Percentiles rank a stretch among this genome's conserved stretches.
These are phyloP conservation scores for Tarsius wallacei DNA, from an alignment of 2,797 vertebrate species.

Conservation along the genomic window DNA sequence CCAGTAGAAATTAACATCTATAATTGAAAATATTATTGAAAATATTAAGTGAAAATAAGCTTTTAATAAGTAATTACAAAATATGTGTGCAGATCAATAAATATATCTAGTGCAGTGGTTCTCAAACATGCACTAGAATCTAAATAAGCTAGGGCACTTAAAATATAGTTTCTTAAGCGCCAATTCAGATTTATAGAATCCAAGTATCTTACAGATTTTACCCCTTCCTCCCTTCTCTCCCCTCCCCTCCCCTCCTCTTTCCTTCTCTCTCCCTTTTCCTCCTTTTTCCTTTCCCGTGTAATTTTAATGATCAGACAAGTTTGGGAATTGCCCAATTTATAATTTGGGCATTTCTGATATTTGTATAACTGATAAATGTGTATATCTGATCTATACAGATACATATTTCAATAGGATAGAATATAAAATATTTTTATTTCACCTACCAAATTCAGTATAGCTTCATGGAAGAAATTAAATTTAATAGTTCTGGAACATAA, in stretches of 20 bases:
- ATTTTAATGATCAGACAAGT: neutral
- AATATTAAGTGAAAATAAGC: neutral
- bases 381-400: neutral
- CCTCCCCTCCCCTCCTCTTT: too few relatives aligned
- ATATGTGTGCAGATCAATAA: neutral
- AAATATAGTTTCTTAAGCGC: neutral
- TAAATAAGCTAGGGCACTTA: neutral
- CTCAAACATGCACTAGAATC: neutral
- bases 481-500: neutral
- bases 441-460: neutral
- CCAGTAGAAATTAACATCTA: neutral
- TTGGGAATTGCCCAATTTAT: neutral
- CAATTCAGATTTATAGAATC: neutral
- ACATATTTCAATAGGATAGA: neutral
- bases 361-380: too few relatives aligned
- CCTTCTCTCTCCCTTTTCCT: neutral
- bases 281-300: neutral
- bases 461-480: neutral
- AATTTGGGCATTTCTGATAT: too few relatives aligned
- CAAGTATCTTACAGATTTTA: neutral
- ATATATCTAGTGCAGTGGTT: neutral
- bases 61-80: neutral
- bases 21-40: neutral
- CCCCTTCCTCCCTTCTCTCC: accelerated
- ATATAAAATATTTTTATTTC: neutral